Conservation (phyloP, 2,113 vertebrate genomes). For the Bombycilla garrulus region DNA sequence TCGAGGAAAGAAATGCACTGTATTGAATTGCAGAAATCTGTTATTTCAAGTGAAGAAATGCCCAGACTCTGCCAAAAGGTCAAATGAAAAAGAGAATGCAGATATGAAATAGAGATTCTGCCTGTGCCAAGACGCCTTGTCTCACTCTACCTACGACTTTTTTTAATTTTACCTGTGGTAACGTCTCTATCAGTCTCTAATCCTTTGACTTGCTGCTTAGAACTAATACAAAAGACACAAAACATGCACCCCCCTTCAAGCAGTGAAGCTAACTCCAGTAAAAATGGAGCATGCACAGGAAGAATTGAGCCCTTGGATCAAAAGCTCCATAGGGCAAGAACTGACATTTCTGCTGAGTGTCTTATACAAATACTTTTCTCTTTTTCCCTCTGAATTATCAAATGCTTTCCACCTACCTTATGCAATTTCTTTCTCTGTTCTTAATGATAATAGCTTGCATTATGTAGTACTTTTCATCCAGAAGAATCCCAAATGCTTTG, state of each 20-base stretch:
- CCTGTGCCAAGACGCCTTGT: rapidly evolving
- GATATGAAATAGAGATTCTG: not conserved
- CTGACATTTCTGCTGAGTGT: not conserved
- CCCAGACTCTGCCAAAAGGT: not conserved
- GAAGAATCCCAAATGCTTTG: constrained; percentile 62
- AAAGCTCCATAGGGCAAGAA: not conserved
- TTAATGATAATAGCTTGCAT: constrained; percentile 60
- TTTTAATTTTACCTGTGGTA: not conserved
- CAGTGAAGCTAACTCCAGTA: not conserved
- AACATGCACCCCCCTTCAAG: not conserved
- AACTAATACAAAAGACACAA: not conserved
- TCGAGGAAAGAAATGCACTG: not conserved
- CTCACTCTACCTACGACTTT: not conserved
- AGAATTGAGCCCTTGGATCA: not conserved
- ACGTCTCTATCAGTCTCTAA: not conserved
- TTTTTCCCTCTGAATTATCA: constrained; percentile 25
- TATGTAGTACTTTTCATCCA: constrained; percentile 57
- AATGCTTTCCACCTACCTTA: constrained; percentile 53
- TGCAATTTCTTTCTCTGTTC: constrained; percentile 54
- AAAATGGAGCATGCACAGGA: not conserved
- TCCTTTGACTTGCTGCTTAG: not conserved
- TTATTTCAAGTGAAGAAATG: not conserved
- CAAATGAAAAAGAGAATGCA: not conserved
- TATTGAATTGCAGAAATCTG: not conserved
- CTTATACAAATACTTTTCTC: constrained; percentile 5